Evolutionary conservation across 1,140 invertebrate species (phyloP), one percentile per base, ranked within the genome.

Genomic region (Augochlora pura): DNA sequence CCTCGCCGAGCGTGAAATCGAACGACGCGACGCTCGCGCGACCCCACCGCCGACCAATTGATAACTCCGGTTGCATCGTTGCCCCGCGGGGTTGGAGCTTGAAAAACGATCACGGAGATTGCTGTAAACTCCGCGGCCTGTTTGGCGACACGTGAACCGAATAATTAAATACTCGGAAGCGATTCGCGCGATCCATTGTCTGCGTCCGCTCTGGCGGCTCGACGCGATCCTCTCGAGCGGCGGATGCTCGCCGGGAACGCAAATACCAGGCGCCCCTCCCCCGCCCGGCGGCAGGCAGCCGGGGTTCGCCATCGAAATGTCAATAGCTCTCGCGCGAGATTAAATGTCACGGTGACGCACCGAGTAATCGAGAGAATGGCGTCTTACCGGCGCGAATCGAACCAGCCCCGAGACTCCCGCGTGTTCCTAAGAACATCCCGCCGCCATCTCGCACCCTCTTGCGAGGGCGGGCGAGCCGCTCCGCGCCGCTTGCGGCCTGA

Each of bases 161-260:
- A 71, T 86, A 86, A 86, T 86, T 86, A 86, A 86, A 86, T 86
- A 86, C 83, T 85, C 84, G 83, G 84, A 86, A 86, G 71, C 75
- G 71, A 86, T 80, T 81, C 83, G 65, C 68, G 80, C 83, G 83
- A 86, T 85, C 78, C 80, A 60, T 70, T 77, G 75, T 82, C 32
- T 52, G 63, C 72, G 72, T 46, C 72, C 72, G 57, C 54, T 81
- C 77, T 79, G 42, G 57, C 62, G 83, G 82, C 1, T 10, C 10
- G 42, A 10, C 66, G 75, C 67, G 75, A 85, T 86, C 83, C 75
- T 71, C 77, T 76, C 69, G 42, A 46, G 14, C 10, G 42, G 7
- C 49, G 49, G 63, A 82, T 65, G 74, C 68, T 64, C 71, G 80
- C 71, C 83, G 84, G 68, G 85, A 86, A 82, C 83, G 84, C 83